A percentile compares a stretch with the other conserved stretches of the same genome.
Conservation (phyloP, 2,113 vertebrate species). For the Pluvianellus socialis region DNA sequence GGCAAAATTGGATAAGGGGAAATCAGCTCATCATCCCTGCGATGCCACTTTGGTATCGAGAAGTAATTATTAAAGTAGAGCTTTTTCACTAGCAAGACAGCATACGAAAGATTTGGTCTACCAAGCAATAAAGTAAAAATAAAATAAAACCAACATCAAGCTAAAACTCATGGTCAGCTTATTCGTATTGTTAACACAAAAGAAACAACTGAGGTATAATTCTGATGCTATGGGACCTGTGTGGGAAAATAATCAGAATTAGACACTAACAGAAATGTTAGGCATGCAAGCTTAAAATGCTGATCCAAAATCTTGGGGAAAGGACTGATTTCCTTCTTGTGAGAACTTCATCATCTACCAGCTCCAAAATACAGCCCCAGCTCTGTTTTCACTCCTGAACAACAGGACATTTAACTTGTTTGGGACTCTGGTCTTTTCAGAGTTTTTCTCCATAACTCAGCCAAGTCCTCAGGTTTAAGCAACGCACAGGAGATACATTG, state of each 20-base stretch:
- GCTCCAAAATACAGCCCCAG: background rate
- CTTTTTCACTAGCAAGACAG: background rate
- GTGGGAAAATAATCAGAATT: background rate
- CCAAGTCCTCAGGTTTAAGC: background rate
- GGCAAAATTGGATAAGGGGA: background rate
- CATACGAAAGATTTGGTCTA: too few species aligned
- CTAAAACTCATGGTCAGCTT: background rate
- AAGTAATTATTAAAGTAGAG: background rate
- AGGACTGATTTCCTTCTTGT: background rate
- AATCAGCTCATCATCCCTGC: background rate
- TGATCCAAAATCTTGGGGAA: background rate
- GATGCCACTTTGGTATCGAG: background rate
- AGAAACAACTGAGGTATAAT: background rate
- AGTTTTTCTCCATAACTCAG: background rate
- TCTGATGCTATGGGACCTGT: background rate
- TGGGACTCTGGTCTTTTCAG: background rate
- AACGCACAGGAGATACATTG: background rate
- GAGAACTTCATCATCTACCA: background rate
- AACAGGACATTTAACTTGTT: fast-evolving
- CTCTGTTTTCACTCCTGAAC: background rate
- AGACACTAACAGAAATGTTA: background rate
- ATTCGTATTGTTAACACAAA: background rate
- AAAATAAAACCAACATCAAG: background rate
- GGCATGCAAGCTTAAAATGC: background rate
- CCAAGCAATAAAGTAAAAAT: background rate